Evolutionary conservation across 2,113 vertebrate genomes (phyloP).

Genomic region (Papio anubis): DNA sequence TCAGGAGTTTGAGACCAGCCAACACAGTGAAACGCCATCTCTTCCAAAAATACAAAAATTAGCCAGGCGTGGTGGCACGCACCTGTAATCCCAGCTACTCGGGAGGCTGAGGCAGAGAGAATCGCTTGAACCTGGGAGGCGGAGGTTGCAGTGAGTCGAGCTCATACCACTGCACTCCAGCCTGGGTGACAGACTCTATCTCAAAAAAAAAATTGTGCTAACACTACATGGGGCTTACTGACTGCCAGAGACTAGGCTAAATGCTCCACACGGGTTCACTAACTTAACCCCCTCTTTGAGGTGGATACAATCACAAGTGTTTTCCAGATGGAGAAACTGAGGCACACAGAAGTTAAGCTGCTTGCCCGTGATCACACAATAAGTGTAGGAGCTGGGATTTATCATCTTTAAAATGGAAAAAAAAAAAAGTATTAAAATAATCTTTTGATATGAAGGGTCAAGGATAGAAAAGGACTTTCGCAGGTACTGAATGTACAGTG

Average conservation of each 20-base stretch:
- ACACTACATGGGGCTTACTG: neutral
- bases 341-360: neutral
- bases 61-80: too few relatives aligned
- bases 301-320: neutral
- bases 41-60: too few relatives aligned
- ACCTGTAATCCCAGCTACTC: too few relatives aligned
- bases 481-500: neutral
- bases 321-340: neutral
- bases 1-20: too few relatives aligned
- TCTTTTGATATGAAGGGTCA: too few relatives aligned
- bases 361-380: neutral
- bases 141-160: too few relatives aligned
- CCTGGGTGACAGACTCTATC: too few relatives aligned
- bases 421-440: neutral
- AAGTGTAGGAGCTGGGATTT: neutral
- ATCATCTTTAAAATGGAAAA: neutral
- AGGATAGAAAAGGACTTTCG: neutral
- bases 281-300: neutral
- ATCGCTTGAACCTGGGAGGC: too few relatives aligned
- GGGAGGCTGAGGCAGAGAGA: too few relatives aligned
- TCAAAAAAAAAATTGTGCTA: too few relatives aligned
- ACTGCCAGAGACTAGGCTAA: neutral
- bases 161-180: too few relatives aligned
- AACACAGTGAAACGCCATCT: too few relatives aligned
- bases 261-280: accelerated